Evolutionary conservation across 1,140 invertebrate genomes (phyloP), one percentile per base, ranked within the genome.

Genomic region (Colletes latitarsis): DNA sequence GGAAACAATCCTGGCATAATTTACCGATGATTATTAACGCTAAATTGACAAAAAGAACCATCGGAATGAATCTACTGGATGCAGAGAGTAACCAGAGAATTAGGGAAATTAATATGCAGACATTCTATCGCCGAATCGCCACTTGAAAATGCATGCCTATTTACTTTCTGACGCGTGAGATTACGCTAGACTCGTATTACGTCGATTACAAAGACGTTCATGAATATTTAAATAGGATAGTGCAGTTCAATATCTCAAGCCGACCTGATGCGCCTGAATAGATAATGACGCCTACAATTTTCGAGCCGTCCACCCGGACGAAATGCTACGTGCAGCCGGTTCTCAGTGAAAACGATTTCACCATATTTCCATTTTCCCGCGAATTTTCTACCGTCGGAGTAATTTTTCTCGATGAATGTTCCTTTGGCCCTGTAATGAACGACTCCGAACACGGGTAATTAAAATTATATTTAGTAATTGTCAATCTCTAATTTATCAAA

Each of bases 171-270:
- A 86, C 84, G 81, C 85, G 66, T 83, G 85, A 86, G 84, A 83
- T 83, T 81, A 86, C 81, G 84, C 81, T 69, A 81, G 85, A 86
- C 69, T 77, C 84, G 75, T 86, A 86, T 86, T 86, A 86, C 85
- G 43, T 87, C 85, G 84, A 87, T 87, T 87, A 87, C 85, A 86
- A 86, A 86, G 85, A 87, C 84, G 84, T 81, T 87, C 85, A 87
- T 87, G 85, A 87, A 87, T 87, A 87, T 87, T 87, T 87, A 87
- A 86, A 87, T 86, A 81, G 81, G 84, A 71, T 88, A 86, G 83
- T 78, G 73, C 81, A 86, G 85, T 86, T 86, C 85, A 77, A 86
- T 87, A 87, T 86, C 85, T 87, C 84, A 77, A 69, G 58, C 62
- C 70, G 62, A 60, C 55, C 75, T 82, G 84, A 83, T 86, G 77